Conservation (phyloP, 2,113 vertebrate species). For the Ceratotherium simum region DNA sequence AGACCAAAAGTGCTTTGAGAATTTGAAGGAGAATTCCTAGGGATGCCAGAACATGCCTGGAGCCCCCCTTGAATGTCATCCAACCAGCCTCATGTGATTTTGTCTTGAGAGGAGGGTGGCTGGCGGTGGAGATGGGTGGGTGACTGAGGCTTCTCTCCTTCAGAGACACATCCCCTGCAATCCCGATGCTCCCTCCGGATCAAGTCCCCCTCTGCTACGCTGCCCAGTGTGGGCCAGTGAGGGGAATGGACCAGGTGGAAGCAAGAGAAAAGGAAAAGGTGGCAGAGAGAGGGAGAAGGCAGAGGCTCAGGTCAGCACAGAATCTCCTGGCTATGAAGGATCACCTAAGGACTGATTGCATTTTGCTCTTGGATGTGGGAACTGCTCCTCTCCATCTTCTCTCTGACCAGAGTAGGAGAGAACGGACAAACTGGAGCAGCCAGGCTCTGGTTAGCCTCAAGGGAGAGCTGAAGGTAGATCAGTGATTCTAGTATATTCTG, state of each 20-base stretch:
- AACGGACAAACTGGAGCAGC: neutral
- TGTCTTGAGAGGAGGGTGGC: neutral
- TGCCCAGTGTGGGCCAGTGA: neutral
- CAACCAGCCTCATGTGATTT: neutral
- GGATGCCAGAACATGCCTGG: neutral
- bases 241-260: neutral
- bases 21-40: neutral
- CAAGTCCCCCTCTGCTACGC: too few relatives aligned
- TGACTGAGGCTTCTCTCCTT: accelerated
- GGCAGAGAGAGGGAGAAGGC: neutral
- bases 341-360: too few relatives aligned
- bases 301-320: too few relatives aligned
- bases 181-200: too few relatives aligned
- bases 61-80: neutral
- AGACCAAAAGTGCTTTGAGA: neutral
- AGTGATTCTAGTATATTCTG: neutral
- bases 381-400: neutral
- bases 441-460: neutral
- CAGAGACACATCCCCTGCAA: neutral
- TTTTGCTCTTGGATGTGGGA: too few relatives aligned
- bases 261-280: too few relatives aligned
- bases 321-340: accelerated
- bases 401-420: neutral
- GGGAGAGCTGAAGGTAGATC: neutral
- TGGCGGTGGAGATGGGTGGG: accelerated